Conservation (phyloP, 2,113 vertebrate genomes). For the Myxocyprinus asiaticus region DNA sequence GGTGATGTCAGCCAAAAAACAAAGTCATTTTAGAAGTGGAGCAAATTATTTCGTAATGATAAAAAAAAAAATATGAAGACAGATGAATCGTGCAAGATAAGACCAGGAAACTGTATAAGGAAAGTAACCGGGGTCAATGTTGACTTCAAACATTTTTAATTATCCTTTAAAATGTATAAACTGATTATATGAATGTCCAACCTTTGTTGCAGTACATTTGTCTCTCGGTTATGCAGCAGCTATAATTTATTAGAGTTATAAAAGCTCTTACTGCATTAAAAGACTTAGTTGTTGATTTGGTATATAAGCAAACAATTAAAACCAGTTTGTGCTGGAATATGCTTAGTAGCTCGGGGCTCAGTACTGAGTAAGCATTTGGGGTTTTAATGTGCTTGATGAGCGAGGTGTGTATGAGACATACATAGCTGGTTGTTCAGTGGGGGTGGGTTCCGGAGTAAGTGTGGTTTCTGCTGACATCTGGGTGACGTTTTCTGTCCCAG, state of each 20-base stretch:
- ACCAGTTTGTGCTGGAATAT: constrained; percentile 38
- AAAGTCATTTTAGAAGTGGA: no score
- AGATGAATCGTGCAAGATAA: no score
- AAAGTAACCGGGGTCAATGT: no score
- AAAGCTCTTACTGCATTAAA: constrained; percentile 1
- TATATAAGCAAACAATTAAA: constrained; percentile 24
- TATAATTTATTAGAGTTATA: background rate
- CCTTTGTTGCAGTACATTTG: background rate
- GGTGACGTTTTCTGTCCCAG: constrained; percentile 57
- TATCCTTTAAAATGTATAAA: no score
- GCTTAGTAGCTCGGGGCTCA: constrained; percentile 1
- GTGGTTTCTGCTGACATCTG: constrained; percentile 65
- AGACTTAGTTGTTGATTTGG: background rate
- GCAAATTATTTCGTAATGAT: no score
- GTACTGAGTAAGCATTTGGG: constrained; percentile 29
- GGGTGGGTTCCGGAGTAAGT: constrained; percentile 66
- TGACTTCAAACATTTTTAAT: no score
- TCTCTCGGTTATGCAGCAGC: background rate
- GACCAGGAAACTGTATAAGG: no score
- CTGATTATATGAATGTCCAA: no score
- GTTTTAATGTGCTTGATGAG: background rate
- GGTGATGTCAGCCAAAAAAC: no score
- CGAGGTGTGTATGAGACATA: constrained; percentile 70
- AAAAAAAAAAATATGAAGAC: no score
- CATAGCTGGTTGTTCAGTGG: constrained; percentile 72